phyloP scores from a whole-genome alignment of 2,888 invertebrate genomes.

The Ceraclea dissimilis region DNA sequence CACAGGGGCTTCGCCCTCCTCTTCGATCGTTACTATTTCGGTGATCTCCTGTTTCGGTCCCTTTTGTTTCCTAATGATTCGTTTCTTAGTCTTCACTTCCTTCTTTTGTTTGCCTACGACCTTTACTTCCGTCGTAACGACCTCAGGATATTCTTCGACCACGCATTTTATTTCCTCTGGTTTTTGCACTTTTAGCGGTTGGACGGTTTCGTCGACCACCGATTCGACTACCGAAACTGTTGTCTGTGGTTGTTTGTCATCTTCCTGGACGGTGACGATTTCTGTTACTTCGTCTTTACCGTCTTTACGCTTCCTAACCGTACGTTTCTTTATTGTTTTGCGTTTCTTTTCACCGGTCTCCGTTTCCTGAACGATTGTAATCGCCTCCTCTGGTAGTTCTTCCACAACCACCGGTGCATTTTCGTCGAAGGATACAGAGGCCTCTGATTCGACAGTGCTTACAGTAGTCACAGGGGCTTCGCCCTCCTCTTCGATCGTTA shows the following conservation, averaged over 20 bases:
- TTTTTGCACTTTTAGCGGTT: constrained; percentile 6
- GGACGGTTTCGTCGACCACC: constrained; percentile 28
- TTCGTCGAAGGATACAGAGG: constrained; percentile 10
- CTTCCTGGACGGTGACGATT: constrained; percentile 37
- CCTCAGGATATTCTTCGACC: constrained; percentile 34
- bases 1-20: constrained; percentile 32
- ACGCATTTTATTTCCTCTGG: too few species aligned
- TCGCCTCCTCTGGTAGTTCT: constrained; percentile 24
- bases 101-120: constrained; percentile 29
- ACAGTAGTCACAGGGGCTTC: constrained; percentile 31
- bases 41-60: constrained; percentile 38
- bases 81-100: constrained; percentile 28
- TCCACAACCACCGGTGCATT: constrained; percentile 29
- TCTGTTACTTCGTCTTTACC: constrained; percentile 37
- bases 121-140: constrained; percentile 34
- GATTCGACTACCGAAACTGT: constrained; percentile 26
- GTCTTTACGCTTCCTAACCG: constrained; percentile 29
- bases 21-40: constrained; percentile 36
- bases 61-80: constrained; percentile 28
- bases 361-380: constrained; percentile 24
- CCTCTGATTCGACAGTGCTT: neutral
- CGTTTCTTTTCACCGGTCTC: constrained; percentile 25
- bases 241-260: constrained; percentile 30
- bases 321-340: constrained; percentile 18
- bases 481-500: constrained; percentile 36